A percentile compares a stretch with the other conserved stretches of the same genome.
Conservation (phyloP, 2,113 vertebrate species). For the Austrofundulus limnaeus region DNA sequence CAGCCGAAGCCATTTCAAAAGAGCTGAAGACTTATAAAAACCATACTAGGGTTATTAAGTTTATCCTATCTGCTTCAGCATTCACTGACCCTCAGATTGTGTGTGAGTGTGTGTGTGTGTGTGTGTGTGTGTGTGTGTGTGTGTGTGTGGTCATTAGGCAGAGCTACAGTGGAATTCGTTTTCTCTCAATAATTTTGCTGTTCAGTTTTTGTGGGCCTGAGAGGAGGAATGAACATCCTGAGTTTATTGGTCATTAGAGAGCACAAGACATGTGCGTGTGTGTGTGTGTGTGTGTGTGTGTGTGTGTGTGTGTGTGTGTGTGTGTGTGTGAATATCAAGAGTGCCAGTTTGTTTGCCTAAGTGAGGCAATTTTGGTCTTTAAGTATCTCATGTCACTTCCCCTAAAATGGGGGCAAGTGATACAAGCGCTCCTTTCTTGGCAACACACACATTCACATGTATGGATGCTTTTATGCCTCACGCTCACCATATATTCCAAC, state of each 20-base stretch:
- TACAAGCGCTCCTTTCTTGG: conserved; percentile 63
- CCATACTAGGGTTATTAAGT: conserved; percentile 69
- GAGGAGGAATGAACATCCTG: conserved; percentile 73
- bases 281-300: conserved; percentile 22
- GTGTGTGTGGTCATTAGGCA: conserved; percentile 62
- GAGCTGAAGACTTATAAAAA: conserved; percentile 71
- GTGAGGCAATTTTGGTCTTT: conserved; percentile 76
- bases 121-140: conserved; percentile 23
- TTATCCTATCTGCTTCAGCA: conserved; percentile 66
- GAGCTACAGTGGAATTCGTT: conserved; percentile 68
- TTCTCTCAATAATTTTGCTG: conserved; percentile 69
- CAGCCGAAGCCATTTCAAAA: conserved; percentile 54
- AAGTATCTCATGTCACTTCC: conserved; percentile 79
- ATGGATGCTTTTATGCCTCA: conserved; percentile 5
- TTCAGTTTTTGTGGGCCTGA: conserved; percentile 69
- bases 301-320: conserved; percentile 22
- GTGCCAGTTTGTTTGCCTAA: conserved; percentile 74
- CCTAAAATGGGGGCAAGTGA: conserved; percentile 68
- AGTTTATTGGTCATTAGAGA: conserved; percentile 79
- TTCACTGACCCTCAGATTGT: conserved; percentile 53
- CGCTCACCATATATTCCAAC: conserved; percentile 1
- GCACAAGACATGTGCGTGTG: conserved; percentile 16
- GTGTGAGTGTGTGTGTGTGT: conserved; percentile 28
- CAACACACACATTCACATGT: conserved; percentile 22
- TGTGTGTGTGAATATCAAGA: conserved; percentile 42